Percentiles rank a stretch among this genome's conserved stretches.
phyloP scores from a whole-genome alignment of 1,140 invertebrate genomes.

The Drosophila lacteicornis region DNA sequence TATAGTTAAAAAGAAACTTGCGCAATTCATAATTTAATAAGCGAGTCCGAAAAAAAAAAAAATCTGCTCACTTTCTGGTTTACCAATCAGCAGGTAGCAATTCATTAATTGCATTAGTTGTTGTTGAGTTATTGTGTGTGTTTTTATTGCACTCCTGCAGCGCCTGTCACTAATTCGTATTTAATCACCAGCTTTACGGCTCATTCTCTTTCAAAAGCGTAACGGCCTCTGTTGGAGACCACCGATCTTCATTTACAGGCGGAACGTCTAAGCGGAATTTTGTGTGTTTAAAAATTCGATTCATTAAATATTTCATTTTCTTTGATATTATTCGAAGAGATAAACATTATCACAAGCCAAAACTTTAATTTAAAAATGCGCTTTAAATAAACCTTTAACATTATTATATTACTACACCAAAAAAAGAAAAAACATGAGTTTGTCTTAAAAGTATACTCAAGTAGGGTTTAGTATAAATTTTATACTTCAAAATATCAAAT shows the following conservation, averaged over 20 bases:
- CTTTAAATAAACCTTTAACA: too few relatives aligned
- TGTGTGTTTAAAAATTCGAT: not conserved
- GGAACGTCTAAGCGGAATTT: slow-evolving; percentile 5
- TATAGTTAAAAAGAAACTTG: slow-evolving; percentile 56
- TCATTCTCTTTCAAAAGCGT: slow-evolving; percentile 60
- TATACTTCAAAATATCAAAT: too few relatives aligned
- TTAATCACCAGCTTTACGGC: slow-evolving; percentile 41
- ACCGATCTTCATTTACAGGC: slow-evolving; percentile 22
- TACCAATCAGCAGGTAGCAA: slow-evolving; percentile 59
- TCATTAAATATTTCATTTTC: too few relatives aligned
- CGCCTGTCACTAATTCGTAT: slow-evolving; percentile 65
- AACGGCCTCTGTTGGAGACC: slow-evolving; percentile 19
- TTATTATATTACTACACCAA: too few relatives aligned
- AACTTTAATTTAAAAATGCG: too few relatives aligned
- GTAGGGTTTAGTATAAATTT: too few relatives aligned
- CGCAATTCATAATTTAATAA: slow-evolving; percentile 71
- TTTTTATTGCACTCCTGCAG: slow-evolving; percentile 45
- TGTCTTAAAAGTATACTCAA: too few relatives aligned
- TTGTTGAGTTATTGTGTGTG: slow-evolving; percentile 25
- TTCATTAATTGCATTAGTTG: slow-evolving; percentile 63
- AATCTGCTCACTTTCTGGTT: slow-evolving; percentile 67
- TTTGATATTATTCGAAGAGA: too few relatives aligned
- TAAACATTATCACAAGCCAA: too few relatives aligned
- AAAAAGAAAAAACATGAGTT: too few relatives aligned
- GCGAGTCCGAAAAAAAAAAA: slow-evolving; percentile 34